phyloP scores from a whole-genome alignment of 92 coral and sea anemone species.

The Paramuricea clavata region DNA sequence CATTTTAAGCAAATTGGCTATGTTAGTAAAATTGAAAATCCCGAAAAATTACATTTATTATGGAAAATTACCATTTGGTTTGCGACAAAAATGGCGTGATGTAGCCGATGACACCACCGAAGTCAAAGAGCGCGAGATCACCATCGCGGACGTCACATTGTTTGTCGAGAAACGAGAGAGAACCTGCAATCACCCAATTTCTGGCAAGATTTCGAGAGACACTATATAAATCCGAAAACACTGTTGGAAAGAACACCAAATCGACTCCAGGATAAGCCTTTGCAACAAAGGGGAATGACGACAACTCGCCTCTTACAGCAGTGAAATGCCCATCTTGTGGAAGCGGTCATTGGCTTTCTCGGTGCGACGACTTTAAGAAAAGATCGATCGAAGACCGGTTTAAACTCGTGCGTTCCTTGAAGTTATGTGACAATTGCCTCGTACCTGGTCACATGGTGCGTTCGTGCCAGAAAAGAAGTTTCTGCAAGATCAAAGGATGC shows the following conservation, averaged over 20 bases:
- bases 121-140: constrained; percentile 11
- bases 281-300: constrained; percentile 8
- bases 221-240: background rate
- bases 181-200: constrained; percentile 17
- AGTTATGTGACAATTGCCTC: constrained; percentile 71
- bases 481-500: constrained; percentile 74
- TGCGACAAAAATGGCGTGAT: constrained; percentile 34
- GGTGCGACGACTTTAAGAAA: constrained; percentile 22
- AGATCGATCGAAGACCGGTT: background rate
- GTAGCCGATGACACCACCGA: constrained; percentile 25
- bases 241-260: background rate
- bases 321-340: background rate
- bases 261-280: background rate
- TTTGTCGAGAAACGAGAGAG: constrained; percentile 33
- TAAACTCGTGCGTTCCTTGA: constrained; percentile 6
- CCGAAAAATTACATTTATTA: background rate
- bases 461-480: constrained; percentile 61
- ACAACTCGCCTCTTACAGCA: background rate
- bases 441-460: constrained; percentile 56
- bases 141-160: background rate
- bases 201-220: constrained; percentile 32
- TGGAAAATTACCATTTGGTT: background rate
- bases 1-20: constrained; percentile 18
- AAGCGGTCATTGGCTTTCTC: background rate
- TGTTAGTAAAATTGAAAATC: constrained; percentile 19